A percentile compares a stretch with the other conserved stretches of the same genome.
phyloP scores from a whole-genome alignment of 2,888 invertebrate genomes.

The Aphrophora alni region DNA sequence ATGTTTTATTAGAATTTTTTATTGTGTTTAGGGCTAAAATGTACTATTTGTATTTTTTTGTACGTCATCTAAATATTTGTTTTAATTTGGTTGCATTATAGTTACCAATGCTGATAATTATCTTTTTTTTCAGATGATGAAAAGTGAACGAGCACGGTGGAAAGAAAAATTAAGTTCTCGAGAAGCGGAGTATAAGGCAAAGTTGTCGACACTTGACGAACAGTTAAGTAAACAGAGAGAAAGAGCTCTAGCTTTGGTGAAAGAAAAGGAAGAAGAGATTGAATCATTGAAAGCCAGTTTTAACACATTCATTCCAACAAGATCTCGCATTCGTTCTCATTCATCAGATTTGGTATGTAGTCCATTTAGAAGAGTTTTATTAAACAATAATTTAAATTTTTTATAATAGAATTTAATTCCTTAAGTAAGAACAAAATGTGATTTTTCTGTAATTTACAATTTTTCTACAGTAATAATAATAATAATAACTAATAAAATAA shows the following conservation, averaged over 20 bases:
- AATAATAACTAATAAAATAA: too few species aligned
- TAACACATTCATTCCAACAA: slow-evolving; percentile 60
- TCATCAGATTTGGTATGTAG: slow-evolving; percentile 56
- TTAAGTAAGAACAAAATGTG: neutral
- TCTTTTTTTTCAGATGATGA: slow-evolving; percentile 37
- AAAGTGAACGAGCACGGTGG: slow-evolving; percentile 44
- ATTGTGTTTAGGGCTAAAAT: too few species aligned
- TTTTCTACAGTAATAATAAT: too few species aligned
- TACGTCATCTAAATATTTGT: too few species aligned
- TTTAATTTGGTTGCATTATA: too few species aligned
- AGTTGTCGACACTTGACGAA: slow-evolving; percentile 66
- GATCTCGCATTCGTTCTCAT: slow-evolving; percentile 16
- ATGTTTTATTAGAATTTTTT: too few species aligned
- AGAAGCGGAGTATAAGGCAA: slow-evolving; percentile 63
- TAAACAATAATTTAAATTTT: too few species aligned
- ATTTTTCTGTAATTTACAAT: too few species aligned
- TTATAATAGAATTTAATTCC: neutral
- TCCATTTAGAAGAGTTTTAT: neutral
- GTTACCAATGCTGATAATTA: too few species aligned
- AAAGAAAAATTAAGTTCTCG: slow-evolving; percentile 45
- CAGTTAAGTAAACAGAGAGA: slow-evolving; percentile 80
- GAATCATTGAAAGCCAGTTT: slow-evolving; percentile 65
- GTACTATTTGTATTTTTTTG: too few species aligned
- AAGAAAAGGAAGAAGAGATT: slow-evolving; percentile 81
- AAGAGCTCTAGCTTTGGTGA: slow-evolving; percentile 75